Evolutionary conservation across 2,113 vertebrate species (phyloP).

Genomic region (Stictonetta naevosa): DNA sequence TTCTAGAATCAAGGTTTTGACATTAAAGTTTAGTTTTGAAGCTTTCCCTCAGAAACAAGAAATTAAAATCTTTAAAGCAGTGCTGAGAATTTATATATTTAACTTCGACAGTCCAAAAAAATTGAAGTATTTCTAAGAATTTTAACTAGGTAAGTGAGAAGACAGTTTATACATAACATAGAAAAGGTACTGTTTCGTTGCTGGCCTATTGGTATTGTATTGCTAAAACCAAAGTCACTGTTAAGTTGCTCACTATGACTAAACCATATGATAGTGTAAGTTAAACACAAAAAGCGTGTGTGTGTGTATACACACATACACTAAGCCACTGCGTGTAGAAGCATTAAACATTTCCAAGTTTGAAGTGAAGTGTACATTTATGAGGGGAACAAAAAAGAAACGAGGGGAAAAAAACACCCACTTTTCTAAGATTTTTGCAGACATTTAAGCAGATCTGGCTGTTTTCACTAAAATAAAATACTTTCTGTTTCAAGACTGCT

Average conservation of each 20-base stretch:
- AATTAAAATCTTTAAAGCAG: not conserved
- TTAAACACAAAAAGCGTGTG: not conserved
- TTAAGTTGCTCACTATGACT: not conserved
- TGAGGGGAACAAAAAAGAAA: not conserved
- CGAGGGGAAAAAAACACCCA: not conserved
- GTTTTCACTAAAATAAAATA: not conserved
- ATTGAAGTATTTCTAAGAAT: not conserved
- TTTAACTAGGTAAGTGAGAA: not conserved
- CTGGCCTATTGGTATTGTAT: not conserved
- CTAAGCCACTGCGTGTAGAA: not conserved
- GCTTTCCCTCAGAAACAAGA: not conserved
- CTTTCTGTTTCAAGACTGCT: not conserved
- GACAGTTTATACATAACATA: not conserved
- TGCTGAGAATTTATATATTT: not conserved
- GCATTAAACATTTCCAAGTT: not conserved
- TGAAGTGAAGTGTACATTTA: not conserved
- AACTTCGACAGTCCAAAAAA: not conserved
- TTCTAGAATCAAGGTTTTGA: conserved; percentile 21
- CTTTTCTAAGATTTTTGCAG: not conserved
- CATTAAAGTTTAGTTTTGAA: not conserved
- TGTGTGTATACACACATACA: not conserved
- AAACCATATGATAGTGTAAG: not conserved
- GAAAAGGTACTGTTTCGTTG: not conserved
- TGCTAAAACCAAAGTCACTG: not conserved
- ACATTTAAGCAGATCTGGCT: not conserved